Conservation (phyloP, 2,888 invertebrate genomes). For the Lamellibrachia satsuma region DNA sequence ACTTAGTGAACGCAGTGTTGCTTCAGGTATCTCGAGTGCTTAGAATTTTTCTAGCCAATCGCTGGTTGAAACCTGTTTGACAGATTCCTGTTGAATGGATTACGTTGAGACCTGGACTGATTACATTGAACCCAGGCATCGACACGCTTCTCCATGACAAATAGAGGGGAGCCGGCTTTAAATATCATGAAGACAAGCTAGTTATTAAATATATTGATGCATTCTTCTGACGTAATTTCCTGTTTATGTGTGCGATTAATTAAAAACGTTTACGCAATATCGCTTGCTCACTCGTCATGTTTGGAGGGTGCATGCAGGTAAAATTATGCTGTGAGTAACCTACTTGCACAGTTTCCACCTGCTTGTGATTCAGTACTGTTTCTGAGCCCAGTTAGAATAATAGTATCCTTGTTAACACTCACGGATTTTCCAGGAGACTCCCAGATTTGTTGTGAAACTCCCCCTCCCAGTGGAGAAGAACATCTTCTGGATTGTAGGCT, state of each 20-base stretch:
- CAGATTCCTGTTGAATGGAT: not conserved
- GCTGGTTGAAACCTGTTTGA: not conserved
- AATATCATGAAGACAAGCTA: no score
- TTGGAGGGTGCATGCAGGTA: not conserved
- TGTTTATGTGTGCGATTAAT: not conserved
- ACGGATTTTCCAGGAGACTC: no score
- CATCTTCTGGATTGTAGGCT: no score
- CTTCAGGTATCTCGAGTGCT: not conserved
- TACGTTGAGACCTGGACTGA: not conserved
- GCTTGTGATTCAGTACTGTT: not conserved
- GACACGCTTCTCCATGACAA: no score
- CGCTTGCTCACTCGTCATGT: not conserved
- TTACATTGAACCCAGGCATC: no score
- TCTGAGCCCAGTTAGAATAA: no score
- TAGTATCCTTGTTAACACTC: no score
- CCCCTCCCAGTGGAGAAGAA: no score
- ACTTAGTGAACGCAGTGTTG: not conserved
- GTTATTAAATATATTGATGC: no score
- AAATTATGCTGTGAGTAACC: not conserved
- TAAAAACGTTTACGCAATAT: not conserved
- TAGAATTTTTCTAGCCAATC: no score
- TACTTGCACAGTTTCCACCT: not conserved
- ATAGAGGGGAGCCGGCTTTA: no score
- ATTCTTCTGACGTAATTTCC: not conserved
- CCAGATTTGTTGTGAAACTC: no score